Percentiles rank a stretch among this genome's conserved stretches.
phyloP scores from a whole-genome alignment of 2,888 invertebrate genomes.

The Lasius platythorax region DNA sequence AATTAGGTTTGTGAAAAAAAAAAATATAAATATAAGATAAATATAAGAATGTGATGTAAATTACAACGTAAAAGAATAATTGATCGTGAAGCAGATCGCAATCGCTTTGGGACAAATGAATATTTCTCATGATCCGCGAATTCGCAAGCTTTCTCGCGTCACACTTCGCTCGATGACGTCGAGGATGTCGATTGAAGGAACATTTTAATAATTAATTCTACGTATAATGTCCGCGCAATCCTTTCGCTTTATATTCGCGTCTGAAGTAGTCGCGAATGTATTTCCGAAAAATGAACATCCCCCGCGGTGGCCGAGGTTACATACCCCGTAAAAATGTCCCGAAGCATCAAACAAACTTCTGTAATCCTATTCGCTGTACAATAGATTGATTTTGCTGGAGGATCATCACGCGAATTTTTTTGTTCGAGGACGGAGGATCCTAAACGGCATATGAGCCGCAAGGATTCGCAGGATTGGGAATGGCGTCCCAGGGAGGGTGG shows the following conservation, averaged over 20 bases:
- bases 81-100: too few relatives aligned
- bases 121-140: too few relatives aligned
- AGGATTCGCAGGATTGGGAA: slow-evolving; percentile 72
- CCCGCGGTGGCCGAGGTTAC: background rate
- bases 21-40: too few relatives aligned
- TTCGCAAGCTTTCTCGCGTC: too few relatives aligned
- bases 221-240: background rate
- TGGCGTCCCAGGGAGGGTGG: slow-evolving; percentile 73
- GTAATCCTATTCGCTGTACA: background rate
- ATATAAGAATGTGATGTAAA: too few relatives aligned
- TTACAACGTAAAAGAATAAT: too few relatives aligned
- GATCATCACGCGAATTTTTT: background rate
- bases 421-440: slow-evolving; percentile 31
- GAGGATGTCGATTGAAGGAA: background rate
- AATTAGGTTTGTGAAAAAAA: too few relatives aligned
- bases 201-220: background rate
- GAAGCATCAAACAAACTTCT: background rate
- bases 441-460: background rate
- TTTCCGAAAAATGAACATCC: background rate
- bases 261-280: background rate
- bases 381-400: background rate
- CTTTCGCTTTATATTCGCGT: background rate
- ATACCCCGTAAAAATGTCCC: background rate
- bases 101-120: too few relatives aligned
- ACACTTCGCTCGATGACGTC: too few relatives aligned